These are phyloP conservation scores for Stegana nigrithorax DNA, from an alignment of 2,888 invertebrate species.

Conservation along the genomic window DNA sequence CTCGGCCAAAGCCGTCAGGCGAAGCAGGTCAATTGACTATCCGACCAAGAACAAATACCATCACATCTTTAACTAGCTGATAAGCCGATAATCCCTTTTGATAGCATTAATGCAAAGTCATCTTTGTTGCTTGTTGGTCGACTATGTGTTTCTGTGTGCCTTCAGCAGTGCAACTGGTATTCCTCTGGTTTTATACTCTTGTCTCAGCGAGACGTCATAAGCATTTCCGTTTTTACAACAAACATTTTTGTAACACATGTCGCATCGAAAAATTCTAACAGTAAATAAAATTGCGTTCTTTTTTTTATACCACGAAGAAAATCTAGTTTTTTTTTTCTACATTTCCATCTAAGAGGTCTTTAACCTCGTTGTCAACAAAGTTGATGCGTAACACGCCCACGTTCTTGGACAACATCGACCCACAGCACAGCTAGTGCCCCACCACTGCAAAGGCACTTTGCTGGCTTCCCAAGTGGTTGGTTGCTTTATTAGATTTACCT, in stretches of 20 bases:
- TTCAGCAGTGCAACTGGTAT: conserved; percentile 29
- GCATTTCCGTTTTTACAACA: conserved; percentile 10
- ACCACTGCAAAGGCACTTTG: conserved; percentile 34
- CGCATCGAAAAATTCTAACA: conserved; percentile 29
- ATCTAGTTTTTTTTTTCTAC: conserved; percentile 2
- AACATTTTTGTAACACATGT: conserved; percentile 11
- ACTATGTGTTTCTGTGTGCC: conserved; percentile 15
- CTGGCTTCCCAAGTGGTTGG: conserved; percentile 27
- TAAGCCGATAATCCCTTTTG: conserved; percentile 5
- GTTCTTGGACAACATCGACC: conserved; percentile 23
- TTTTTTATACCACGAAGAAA: conserved; percentile 45
- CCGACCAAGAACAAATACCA: conserved; percentile 23
- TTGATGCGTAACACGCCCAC: conserved; percentile 37
- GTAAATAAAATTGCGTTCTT: conserved; percentile 35
- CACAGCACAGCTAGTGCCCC: conserved; percentile 11
- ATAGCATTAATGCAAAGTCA: not conserved
- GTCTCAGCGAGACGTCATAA: conserved; percentile 51
- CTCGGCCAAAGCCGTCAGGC: too few relatives aligned
- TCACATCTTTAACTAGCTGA: conserved; percentile 39
- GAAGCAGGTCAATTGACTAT: conserved; percentile 57
- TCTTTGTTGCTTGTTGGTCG: not conserved
- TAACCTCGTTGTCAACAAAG: conserved; percentile 25
- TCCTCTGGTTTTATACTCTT: conserved; percentile 26
- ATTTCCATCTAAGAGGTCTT: conserved; percentile 30
- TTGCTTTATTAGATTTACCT: conserved; percentile 58